Percentiles rank a stretch among this genome's conserved stretches.
Evolutionary conservation across 2,888 invertebrate species (phyloP).

Genomic region (Erpobdella octoculata): DNA sequence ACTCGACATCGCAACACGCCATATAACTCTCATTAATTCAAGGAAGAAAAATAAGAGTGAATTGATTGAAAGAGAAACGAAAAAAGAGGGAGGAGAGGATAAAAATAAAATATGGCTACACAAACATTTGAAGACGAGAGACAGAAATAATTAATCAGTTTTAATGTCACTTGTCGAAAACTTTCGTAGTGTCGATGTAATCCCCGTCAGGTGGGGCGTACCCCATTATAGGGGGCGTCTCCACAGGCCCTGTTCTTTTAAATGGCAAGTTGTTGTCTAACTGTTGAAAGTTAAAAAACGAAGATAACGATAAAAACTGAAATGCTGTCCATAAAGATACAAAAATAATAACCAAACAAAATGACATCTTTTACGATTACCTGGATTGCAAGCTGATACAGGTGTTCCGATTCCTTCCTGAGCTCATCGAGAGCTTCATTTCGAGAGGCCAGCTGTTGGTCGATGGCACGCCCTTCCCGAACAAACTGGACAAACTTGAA

Average conservation of each 20-base stretch:
- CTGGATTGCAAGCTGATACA: constrained; percentile 78
- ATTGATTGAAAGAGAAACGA: no score
- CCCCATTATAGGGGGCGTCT: constrained; percentile 72
- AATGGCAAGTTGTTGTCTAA: constrained; percentile 67
- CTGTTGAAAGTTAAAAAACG: constrained; percentile 53
- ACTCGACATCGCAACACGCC: no score
- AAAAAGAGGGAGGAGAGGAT: no score
- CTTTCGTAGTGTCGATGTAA: constrained; percentile 28
- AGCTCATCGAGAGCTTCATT: constrained; percentile 72
- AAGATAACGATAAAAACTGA: background rate
- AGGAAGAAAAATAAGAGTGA: no score
- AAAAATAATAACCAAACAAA: constrained; percentile 30
- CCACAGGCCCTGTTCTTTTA: constrained; percentile 63
- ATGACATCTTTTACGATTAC: constrained; percentile 51
- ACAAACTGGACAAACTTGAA: constrained; percentile 48
- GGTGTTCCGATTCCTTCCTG: constrained; percentile 70
- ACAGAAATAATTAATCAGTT: no score
- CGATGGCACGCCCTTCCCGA: background rate
- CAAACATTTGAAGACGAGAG: no score
- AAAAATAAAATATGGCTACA: no score
- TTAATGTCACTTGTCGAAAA: no score
- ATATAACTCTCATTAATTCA: no score
- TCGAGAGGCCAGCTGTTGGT: constrained; percentile 56
- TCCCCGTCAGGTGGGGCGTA: constrained; percentile 76
- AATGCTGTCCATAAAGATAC: background rate